phyloP scores from a whole-genome alignment of 2,113 vertebrate species.

The Calyptomena viridis region DNA sequence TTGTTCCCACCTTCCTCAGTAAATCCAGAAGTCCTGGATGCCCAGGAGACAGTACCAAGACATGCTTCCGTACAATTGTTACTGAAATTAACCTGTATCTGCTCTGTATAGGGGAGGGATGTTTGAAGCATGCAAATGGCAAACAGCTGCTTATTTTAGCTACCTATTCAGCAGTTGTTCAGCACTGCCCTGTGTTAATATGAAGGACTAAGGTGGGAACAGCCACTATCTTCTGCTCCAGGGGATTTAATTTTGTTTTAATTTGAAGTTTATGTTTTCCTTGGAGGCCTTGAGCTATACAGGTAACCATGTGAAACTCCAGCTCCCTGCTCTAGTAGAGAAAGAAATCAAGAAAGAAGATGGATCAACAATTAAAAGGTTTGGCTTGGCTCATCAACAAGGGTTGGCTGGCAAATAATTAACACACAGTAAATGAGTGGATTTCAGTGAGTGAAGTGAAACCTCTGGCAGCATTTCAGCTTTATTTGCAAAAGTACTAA shows the following conservation, averaged over 20 bases:
- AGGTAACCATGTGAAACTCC: conserved; percentile 81
- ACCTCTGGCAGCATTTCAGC: background rate
- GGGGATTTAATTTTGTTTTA: background rate
- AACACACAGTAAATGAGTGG: conserved; percentile 16
- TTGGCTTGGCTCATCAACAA: conserved; percentile 74
- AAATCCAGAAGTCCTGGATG: background rate
- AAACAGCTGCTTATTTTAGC: background rate
- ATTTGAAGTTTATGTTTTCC: conserved; percentile 71
- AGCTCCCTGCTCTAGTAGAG: conserved; percentile 87
- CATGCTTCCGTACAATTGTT: background rate
- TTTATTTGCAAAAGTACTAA: background rate
- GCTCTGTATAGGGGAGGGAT: too few species aligned
- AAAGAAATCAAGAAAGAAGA: conserved; percentile 85
- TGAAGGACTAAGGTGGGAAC: background rate
- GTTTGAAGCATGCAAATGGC: background rate
- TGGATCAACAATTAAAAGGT: conserved; percentile 94
- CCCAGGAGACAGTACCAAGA: background rate
- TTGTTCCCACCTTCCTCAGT: background rate
- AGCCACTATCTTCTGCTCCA: background rate
- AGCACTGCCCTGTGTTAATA: background rate
- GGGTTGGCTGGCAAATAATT: background rate
- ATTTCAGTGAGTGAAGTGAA: background rate
- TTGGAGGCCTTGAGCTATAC: conserved; percentile 88
- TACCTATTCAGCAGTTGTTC: background rate
- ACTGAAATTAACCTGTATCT: background rate